Evolutionary conservation across 92 coral and sea anemone species (phyloP).

Genomic region (Parazoanthus darwini): DNA sequence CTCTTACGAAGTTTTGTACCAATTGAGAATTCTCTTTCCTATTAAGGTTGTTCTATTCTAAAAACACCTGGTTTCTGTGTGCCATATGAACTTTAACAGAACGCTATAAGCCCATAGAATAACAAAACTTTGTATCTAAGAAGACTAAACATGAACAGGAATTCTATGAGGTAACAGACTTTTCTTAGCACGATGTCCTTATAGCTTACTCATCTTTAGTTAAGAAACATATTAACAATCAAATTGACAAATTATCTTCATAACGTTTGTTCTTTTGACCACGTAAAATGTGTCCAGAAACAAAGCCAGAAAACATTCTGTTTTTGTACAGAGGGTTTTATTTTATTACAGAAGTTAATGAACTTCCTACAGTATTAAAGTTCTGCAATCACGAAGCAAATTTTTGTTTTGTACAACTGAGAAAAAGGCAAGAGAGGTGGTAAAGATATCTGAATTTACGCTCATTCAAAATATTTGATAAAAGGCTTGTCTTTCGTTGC

Average conservation of each 20-base stretch:
- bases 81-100: background rate
- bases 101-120: background rate
- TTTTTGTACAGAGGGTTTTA: conserved; percentile 1
- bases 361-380: conserved; percentile 1
- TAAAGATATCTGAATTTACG: conserved; percentile 8
- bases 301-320: background rate
- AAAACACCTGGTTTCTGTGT: conserved; percentile 35
- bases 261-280: background rate
- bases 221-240: background rate
- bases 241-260: background rate
- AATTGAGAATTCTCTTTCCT: background rate
- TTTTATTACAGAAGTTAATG: background rate
- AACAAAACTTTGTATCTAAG: background rate
- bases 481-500: background rate
- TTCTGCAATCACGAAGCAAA: conserved; percentile 18
- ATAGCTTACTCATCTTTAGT: background rate
- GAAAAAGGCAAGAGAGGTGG: background rate
- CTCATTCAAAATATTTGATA: background rate
- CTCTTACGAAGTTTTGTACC: conserved; percentile 11
- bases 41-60: background rate
- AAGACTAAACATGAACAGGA: background rate
- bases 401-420: background rate
- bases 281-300: conserved; percentile 1
- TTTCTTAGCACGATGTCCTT: background rate
- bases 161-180: conserved; percentile 7